These are phyloP conservation scores for Cyclina sinensis DNA, from an alignment of 1,140 invertebrate species.

Conservation along the genomic window DNA sequence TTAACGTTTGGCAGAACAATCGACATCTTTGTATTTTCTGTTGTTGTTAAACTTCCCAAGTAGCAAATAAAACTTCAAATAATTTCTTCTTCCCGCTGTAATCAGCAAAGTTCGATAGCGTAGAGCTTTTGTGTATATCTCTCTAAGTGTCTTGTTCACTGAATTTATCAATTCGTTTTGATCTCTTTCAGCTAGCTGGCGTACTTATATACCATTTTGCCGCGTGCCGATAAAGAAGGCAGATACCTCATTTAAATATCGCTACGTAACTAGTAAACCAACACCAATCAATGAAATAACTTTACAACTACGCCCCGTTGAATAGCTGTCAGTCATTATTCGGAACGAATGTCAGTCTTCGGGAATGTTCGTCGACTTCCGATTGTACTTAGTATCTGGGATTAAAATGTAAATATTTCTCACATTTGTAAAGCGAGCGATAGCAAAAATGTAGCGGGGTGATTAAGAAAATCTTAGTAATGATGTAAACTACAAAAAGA, in stretches of 20 bases:
- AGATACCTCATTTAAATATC: conserved; percentile 31
- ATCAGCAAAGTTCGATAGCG: neutral
- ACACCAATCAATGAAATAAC: neutral
- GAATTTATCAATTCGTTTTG: neutral
- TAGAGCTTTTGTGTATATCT: neutral
- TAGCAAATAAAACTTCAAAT: neutral
- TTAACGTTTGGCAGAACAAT: conserved; percentile 42
- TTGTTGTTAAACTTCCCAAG: conserved; percentile 2
- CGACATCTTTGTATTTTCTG: conserved; percentile 1
- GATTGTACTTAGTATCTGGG: conserved; percentile 25
- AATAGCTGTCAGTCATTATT: conserved; percentile 31
- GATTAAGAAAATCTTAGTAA: neutral
- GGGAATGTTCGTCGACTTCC: conserved; percentile 10
- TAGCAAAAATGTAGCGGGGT: neutral
- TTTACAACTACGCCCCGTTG: neutral
- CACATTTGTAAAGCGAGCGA: neutral
- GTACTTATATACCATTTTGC: conserved; percentile 27
- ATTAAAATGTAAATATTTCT: conserved; percentile 17
- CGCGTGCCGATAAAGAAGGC: conserved; percentile 32
- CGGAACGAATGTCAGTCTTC: conserved; percentile 8
- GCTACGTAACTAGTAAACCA: neutral
- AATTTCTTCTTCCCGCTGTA: neutral
- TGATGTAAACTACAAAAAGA: conserved; percentile 1
- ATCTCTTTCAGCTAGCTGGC: neutral
- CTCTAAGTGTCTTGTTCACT: neutral